Conservation (phyloP, 2,113 vertebrate genomes). For the Engraulis encrasicolus region DNA sequence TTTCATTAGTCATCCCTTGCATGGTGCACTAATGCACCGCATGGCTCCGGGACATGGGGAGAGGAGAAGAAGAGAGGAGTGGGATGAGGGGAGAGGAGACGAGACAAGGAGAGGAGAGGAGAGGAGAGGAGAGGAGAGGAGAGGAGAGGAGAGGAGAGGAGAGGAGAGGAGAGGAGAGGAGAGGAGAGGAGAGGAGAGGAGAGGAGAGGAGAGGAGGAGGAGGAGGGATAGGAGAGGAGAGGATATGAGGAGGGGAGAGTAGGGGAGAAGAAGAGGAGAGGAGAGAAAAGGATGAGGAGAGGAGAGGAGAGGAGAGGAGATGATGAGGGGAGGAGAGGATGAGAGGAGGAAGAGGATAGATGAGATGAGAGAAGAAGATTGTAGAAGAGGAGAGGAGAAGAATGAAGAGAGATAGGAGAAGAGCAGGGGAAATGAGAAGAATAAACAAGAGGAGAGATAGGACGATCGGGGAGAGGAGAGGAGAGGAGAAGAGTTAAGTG, state of each 20-base stretch:
- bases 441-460: no score
- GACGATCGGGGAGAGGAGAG: constrained; percentile 31
- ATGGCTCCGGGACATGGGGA: constrained; percentile 59
- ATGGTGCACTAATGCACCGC: constrained; percentile 51
- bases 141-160: not conserved
- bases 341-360: not conserved
- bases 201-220: not conserved
- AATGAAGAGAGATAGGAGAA: constrained; percentile 24
- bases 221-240: constrained; percentile 10
- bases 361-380: no score
- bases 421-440: not conserved
- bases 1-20: constrained; percentile 74
- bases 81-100: not conserved
- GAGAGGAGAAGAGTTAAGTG: no score
- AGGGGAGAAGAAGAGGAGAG: constrained; percentile 19
- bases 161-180: not conserved
- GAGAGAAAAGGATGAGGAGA: not conserved
- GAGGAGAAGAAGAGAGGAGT: constrained; percentile 38
- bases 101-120: not conserved
- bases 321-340: not conserved
- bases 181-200: not conserved
- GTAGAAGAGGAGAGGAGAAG: constrained; percentile 8
- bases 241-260: constrained; percentile 19
- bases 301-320: not conserved
- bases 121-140: constrained; percentile 8